Evolutionary conservation across 2,888 invertebrate genomes (phyloP).

Genomic region (Athalia cordata): DNA sequence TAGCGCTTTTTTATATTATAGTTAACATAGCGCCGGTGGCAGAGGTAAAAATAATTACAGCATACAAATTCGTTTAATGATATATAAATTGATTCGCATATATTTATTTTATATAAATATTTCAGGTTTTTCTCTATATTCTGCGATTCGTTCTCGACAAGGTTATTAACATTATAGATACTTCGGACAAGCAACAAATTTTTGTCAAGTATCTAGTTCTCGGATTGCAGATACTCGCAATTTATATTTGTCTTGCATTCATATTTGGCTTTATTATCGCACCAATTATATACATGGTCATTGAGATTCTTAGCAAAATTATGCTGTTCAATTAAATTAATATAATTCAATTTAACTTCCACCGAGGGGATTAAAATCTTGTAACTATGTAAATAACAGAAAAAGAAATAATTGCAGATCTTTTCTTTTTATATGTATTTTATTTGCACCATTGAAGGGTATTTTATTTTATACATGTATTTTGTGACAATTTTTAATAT

Average conservation of each 20-base stretch:
- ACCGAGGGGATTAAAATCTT: not conserved
- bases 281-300: conserved; percentile 63
- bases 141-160: conserved; percentile 66
- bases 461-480: conserved; percentile 32
- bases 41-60: conserved; percentile 55
- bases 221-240: conserved; percentile 61
- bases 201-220: conserved; percentile 61
- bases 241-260: conserved; percentile 64
- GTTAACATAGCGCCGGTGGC: conserved; percentile 63
- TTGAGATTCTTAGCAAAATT: conserved; percentile 63
- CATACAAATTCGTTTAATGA: not conserved
- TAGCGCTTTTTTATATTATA: conserved; percentile 63
- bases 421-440: conserved; percentile 6
- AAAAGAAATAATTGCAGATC: not conserved
- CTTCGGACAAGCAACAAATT: conserved; percentile 59
- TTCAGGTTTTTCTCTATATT: conserved; percentile 64
- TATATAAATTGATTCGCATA: not conserved
- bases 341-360: not conserved
- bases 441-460: conserved; percentile 10
- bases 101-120: conserved; percentile 8
- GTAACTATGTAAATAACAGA: too few relatives aligned
- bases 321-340: conserved; percentile 57
- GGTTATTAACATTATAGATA: conserved; percentile 61
- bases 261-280: conserved; percentile 65
- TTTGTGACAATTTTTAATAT: conserved; percentile 31